phyloP scores from a whole-genome alignment of 1,140 invertebrate species.

The Drosophila mayri region DNA sequence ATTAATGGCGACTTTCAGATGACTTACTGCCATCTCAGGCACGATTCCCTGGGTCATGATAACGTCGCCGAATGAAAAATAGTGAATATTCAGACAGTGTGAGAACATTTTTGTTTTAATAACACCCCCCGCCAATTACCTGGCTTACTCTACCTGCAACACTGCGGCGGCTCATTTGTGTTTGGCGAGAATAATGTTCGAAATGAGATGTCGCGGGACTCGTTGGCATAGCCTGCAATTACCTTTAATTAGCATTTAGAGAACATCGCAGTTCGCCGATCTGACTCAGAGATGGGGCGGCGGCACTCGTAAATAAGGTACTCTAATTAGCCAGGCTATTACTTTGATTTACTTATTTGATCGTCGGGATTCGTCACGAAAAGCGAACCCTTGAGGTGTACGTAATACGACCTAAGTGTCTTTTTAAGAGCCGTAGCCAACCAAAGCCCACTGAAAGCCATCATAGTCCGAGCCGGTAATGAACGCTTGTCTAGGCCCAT shows the following conservation, averaged over 20 bases:
- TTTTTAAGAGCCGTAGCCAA: slow-evolving; percentile 36
- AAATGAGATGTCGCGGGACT: slow-evolving; percentile 61
- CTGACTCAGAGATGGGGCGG: slow-evolving; percentile 40
- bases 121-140: slow-evolving; percentile 61
- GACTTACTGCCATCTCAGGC: slow-evolving; percentile 68
- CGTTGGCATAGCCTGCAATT: slow-evolving; percentile 53
- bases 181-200: slow-evolving; percentile 41
- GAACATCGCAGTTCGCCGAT: slow-evolving; percentile 47
- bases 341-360: slow-evolving; percentile 43
- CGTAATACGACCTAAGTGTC: slow-evolving; percentile 26
- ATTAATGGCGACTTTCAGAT: slow-evolving; percentile 76
- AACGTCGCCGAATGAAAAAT: slow-evolving; percentile 43
- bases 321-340: slow-evolving; percentile 41
- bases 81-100: slow-evolving; percentile 63
- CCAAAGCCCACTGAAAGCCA: slow-evolving; percentile 26
- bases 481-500: slow-evolving; percentile 53
- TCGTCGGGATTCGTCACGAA: slow-evolving; percentile 14
- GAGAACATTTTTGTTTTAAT: slow-evolving; percentile 69
- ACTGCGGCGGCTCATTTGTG: slow-evolving; percentile 36
- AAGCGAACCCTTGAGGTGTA: slow-evolving; percentile 26
- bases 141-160: slow-evolving; percentile 47
- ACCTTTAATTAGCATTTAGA: slow-evolving; percentile 70
- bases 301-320: slow-evolving; percentile 13
- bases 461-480: slow-evolving; percentile 39
- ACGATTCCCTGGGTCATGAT: slow-evolving; percentile 53